These are phyloP conservation scores for Diogma glabrata DNA, from an alignment of 2,888 invertebrate genomes.

Conservation along the genomic window DNA sequence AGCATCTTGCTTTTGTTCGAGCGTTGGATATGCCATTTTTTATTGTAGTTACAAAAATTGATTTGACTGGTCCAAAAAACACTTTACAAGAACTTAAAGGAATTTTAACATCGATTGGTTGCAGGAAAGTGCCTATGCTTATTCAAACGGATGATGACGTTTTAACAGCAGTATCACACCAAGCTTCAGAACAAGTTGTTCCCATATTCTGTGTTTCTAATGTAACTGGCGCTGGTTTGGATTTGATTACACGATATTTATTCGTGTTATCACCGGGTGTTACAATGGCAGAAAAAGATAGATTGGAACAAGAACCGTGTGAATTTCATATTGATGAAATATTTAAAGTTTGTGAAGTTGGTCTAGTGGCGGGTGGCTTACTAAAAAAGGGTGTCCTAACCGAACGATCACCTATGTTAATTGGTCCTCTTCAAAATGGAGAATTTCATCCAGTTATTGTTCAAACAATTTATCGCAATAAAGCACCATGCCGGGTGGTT, in stretches of 20 bases:
- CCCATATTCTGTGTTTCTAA: slow-evolving; percentile 85
- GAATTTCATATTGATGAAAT: slow-evolving; percentile 94
- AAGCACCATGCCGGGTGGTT: slow-evolving; percentile 79
- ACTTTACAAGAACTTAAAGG: slow-evolving; percentile 46
- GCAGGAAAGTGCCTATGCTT: slow-evolving; percentile 50
- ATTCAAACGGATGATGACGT: slow-evolving; percentile 60
- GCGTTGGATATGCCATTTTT: slow-evolving; percentile 83
- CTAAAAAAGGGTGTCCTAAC: slow-evolving; percentile 73
- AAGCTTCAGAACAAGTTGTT: slow-evolving; percentile 49
- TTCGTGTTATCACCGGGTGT: slow-evolving; percentile 65
- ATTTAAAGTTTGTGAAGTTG: slow-evolving; percentile 71
- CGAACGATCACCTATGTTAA: slow-evolving; percentile 68
- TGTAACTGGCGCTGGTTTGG: slow-evolving; percentile 76
- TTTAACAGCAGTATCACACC: slow-evolving; percentile 55
- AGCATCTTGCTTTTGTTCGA: slow-evolving; percentile 76
- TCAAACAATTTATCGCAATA: slow-evolving; percentile 81
- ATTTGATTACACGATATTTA: slow-evolving; percentile 73
- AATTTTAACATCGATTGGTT: slow-evolving; percentile 53
- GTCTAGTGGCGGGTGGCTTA: slow-evolving; percentile 76
- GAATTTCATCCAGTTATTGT: slow-evolving; percentile 66
- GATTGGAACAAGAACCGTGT: slow-evolving; percentile 59
- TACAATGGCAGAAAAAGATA: slow-evolving; percentile 51
- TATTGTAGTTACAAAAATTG: slow-evolving; percentile 87
- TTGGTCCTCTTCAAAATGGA: slow-evolving; percentile 67
- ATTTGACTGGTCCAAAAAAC: slow-evolving; percentile 53